Evolutionary conservation across 2,113 vertebrate species (phyloP), one percentile per base, ranked within the genome.

Genomic region (Arothron firmamentum): DNA sequence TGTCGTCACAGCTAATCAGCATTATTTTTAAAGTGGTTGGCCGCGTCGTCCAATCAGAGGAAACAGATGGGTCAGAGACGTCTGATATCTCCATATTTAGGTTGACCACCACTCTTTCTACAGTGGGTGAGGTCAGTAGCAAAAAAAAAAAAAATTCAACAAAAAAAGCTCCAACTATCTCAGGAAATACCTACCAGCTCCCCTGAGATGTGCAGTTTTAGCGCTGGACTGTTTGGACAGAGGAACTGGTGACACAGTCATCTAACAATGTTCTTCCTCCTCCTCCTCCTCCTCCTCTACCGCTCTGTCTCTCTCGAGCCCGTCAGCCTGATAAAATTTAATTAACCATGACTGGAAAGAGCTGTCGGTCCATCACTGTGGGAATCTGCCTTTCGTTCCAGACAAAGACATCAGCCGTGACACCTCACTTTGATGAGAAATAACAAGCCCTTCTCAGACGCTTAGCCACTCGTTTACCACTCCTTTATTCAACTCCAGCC

Each of bases 141-240:
- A 52, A 75, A 55, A 74, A 70, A 75, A 65, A 25, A 53, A 34
- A 1, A 10, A 12, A 59, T 23, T 23, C 21, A 28, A 28, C 25
- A 28, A 28, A 28, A 23, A 41, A 18, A 70, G 46, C n/a, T 52
- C 34, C 6, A 13, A 62, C 65, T 80, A 76, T 84, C 72, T 74
- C 70, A 72, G 80, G 80, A 81, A 86, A 74, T 74, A 61, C 73
- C 65, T 41, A 17, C 42, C 51, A 47, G 21, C 56, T 82, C 77
- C 65, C 71, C 21, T 6, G 75, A 74, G 84, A 67, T 10, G 14
- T 46, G 5, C 45, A 5, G 50, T 75, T 28, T 54, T 4, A 31
- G 45, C 54, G 53, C 17, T 2, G n/a, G 47, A 28, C 70, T 62
- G 56, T 65, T 64, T 55, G 17, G 63, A 74, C 61, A 57, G 60